Evolutionary conservation across 2,888 invertebrate species (phyloP), one percentile per base, ranked within the genome.

Genomic region (Fragum fragum): DNA sequence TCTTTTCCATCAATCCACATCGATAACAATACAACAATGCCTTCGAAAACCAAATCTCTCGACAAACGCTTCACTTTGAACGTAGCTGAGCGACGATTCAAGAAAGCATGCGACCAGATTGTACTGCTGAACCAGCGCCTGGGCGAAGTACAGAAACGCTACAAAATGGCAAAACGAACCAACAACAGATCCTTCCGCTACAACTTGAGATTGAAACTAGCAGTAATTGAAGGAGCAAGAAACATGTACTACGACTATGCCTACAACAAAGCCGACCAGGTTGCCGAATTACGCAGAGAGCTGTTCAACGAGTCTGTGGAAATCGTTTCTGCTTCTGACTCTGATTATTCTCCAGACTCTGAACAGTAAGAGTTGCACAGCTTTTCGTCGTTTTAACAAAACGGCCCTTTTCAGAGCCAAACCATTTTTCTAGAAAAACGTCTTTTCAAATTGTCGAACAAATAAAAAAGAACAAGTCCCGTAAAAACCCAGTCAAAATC

Each of bases 101-200:
- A 86, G 61, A 81, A 82, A 76, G 88, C 91, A 3, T 91, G 91
- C 76, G 86, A 89, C 47, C 90, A 91, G 83, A 90, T 91, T 29
- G 86, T 90, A 1, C 82, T 90, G 36, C 74, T 92, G 26, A 91
- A 90, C 79, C 87, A 86, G 39, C 81, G 86, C 32, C 80, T 91
- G 16, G 88, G 87, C 18, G 85, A 83, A 26, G 81, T 89, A 52
- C 86, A 89, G 79, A 85, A 79, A 36, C 85, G 90, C 28, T 91
- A 91, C 83, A 88, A 90, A 69, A 81, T 79, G 63, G 36, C 36
- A 32, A 53, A 71, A 71, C 18, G 53, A 5, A 21, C 32, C 32
- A 53, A 52, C 42, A 69, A 69, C 47, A 69, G 26, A 69, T 47
- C 23, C 16, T 39, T 69, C 47, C 57, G 57, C 57, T 57, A 57